Evolutionary conservation across 2,113 vertebrate genomes (phyloP), one percentile per base, ranked within the genome.

Genomic region (Sus scrofa): DNA sequence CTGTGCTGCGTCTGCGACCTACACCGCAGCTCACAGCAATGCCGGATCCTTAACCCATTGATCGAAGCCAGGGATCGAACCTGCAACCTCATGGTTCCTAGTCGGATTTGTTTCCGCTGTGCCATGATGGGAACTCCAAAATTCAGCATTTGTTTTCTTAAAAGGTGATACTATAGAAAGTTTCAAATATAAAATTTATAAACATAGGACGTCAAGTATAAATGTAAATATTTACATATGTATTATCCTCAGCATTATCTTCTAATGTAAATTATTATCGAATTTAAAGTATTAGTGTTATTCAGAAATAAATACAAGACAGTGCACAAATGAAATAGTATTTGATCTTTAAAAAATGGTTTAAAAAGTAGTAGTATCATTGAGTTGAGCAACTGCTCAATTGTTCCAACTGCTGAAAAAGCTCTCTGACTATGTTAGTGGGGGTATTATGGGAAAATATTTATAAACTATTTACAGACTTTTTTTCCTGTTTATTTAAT

Each of bases 281-380:
- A 52, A 95, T 89, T 89, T 68, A 75, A 90, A 56, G 26, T 60
- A 37, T 39, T 62, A 73, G 24, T 74, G 82, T 60, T 39, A 92
- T 52, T 91, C 15, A 60, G 52, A 77, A 90, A 68, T 32, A 39
- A 65, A 54, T 62, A 62, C 70, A 87, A 54, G 44, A 56, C 22
- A 77, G n/a, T 89, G 13, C 12, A 75, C 34, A 77, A 56, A 65
- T 58, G 87, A 65, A 63, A 20, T 86, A 86, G 18, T 56, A 34
- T 86, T 82, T 93, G 52, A 15, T 77, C 82, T 87, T 96, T 68
- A 71, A 93, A 82, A 91, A 83, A 56, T 70, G 54, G 26, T 75
- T 78, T 75, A 52, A 81, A 58, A 67, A 74, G 63, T 54, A 15
- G 50, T 44, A 44, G 70, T 92, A 34, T 50, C 39, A 20, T 54